These are phyloP conservation scores for Microtus oregoni DNA, from an alignment of 2,113 vertebrate genomes.

Conservation along the genomic window DNA sequence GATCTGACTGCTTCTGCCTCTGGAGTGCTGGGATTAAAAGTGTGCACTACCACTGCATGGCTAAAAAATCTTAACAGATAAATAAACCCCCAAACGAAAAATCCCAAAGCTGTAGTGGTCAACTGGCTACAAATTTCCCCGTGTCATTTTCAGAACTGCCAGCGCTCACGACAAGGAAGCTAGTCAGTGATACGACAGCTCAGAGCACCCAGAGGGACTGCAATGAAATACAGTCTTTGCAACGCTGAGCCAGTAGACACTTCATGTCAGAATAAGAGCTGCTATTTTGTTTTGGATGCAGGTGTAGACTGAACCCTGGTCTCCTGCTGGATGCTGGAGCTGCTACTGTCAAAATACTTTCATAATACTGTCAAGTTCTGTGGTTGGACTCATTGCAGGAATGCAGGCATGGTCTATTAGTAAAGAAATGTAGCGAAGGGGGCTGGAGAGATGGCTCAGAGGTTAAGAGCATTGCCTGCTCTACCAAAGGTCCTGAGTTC, in stretches of 20 bases:
- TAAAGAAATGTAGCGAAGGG: background rate
- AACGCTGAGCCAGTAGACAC: background rate
- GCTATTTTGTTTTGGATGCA: background rate
- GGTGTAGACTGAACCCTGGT: background rate
- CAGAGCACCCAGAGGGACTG: background rate
- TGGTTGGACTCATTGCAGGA: background rate
- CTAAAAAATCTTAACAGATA: background rate
- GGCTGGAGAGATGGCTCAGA: too few relatives aligned
- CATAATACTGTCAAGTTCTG: background rate
- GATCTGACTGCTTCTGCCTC: background rate
- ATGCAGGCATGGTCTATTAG: background rate
- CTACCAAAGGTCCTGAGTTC: too few relatives aligned
- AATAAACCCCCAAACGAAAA: background rate
- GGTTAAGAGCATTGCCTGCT: too few relatives aligned
- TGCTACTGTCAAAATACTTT: background rate
- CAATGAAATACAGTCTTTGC: background rate
- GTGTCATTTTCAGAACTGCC: background rate
- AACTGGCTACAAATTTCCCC: background rate
- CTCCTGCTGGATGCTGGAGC: background rate
- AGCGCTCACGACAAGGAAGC: background rate
- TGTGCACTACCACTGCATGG: background rate
- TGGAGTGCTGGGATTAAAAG: background rate
- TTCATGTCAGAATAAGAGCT: background rate
- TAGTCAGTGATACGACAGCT: background rate
- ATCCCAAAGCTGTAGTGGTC: background rate